A percentile compares a stretch with the other conserved stretches of the same genome.
These are phyloP conservation scores for Diadema setosum DNA, from an alignment of 35 echinoderm and acorn worm genomes.

Conservation along the genomic window DNA sequence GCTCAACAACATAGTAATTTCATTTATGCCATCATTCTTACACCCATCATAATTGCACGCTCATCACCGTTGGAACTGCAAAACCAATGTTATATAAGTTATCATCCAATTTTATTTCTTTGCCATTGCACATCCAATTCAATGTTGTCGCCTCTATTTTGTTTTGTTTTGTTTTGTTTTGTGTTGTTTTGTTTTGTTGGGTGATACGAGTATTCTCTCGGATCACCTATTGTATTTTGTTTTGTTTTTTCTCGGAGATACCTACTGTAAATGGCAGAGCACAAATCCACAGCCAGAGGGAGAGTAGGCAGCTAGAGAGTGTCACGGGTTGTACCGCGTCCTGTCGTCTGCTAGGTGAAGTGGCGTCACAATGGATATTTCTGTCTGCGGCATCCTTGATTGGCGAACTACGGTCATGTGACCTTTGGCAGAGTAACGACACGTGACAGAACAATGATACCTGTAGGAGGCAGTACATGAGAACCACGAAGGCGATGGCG, in stretches of 20 bases:
- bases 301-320: not conserved
- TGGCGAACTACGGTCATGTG: not conserved
- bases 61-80: not conserved
- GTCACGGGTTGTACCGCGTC: not conserved
- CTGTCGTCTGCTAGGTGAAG: not conserved
- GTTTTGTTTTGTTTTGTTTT: too few relatives aligned
- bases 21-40: not conserved
- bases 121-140: not conserved
- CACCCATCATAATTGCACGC: not conserved
- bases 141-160: not conserved
- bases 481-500: not conserved
- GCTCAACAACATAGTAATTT: not conserved
- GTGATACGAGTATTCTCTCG: too few relatives aligned
- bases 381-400: not conserved
- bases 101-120: not conserved
- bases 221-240: not conserved
- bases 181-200: too few relatives aligned
- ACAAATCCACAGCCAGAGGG: not conserved
- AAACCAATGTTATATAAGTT: not conserved
- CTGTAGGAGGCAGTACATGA: conserved; percentile 48
- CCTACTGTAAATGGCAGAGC: not conserved
- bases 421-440: conserved; percentile 23
- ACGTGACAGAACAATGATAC: conserved; percentile 31
- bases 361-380: too few relatives aligned
- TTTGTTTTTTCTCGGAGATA: not conserved